Evolutionary conservation across 2,888 invertebrate genomes (phyloP).

Genomic region (Cheilosia grossa): DNA sequence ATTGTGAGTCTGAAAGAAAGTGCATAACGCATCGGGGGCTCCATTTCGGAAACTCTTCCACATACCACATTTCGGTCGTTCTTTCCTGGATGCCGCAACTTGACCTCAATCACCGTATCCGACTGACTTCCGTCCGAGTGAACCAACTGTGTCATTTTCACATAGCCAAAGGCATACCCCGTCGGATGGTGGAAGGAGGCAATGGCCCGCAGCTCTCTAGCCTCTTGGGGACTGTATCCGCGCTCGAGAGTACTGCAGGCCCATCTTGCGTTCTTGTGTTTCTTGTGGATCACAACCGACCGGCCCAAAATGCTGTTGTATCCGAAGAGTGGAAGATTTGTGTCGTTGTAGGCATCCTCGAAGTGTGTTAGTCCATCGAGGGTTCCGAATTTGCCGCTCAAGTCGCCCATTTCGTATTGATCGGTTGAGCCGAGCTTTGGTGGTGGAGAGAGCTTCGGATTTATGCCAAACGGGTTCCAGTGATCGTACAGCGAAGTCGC

Average conservation of each 20-base stretch:
- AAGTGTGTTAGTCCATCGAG: constrained; percentile 87
- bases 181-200: constrained; percentile 95
- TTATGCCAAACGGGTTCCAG: constrained; percentile 92
- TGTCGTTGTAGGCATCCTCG: constrained; percentile 89
- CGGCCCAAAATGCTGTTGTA: constrained; percentile 92
- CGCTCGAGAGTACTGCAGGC: constrained; percentile 93
- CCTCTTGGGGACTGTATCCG: constrained; percentile 94
- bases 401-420: constrained; percentile 93
- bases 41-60: constrained; percentile 18
- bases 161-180: constrained; percentile 92
- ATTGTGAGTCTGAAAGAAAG: constrained; percentile 86
- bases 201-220: constrained; percentile 92
- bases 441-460: constrained; percentile 86
- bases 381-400: constrained; percentile 93
- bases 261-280: constrained; percentile 88
- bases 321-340: constrained; percentile 91
- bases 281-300: constrained; percentile 93
- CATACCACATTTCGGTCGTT: constrained; percentile 91
- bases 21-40: background rate
- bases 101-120: constrained; percentile 95
- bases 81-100: constrained; percentile 93
- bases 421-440: constrained; percentile 89
- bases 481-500: constrained; percentile 91
- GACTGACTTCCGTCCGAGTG: constrained; percentile 93
- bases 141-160: constrained; percentile 94